Conservation (phyloP, 1,140 invertebrate species). For the Caenorhabditis elegans region DNA sequence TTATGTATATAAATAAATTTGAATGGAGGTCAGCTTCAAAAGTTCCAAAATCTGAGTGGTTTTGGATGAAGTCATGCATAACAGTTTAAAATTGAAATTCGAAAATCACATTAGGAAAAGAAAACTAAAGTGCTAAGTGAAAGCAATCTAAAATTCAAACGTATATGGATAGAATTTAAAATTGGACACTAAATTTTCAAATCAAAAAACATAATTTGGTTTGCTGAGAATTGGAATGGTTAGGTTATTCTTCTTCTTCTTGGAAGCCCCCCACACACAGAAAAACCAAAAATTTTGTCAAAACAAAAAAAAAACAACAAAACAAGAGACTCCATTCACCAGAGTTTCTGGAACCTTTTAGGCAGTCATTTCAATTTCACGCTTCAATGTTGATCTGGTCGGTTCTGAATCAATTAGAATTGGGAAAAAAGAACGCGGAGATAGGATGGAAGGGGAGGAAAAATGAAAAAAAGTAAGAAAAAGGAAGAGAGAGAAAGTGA, state of each 20-base stretch:
- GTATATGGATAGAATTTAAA: too few relatives aligned
- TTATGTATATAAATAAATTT: too few relatives aligned
- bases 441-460: neutral
- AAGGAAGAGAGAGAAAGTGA: neutral
- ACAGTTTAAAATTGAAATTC: too few relatives aligned
- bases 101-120: neutral
- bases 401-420: conserved; percentile 4
- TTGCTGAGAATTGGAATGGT: too few relatives aligned
- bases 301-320: neutral
- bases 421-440: neutral
- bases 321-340: too few relatives aligned
- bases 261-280: neutral
- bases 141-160: neutral
- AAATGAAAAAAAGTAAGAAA: neutral
- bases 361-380: neutral
- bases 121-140: neutral
- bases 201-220: too few relatives aligned
- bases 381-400: neutral
- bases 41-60: too few relatives aligned
- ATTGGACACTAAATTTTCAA: too few relatives aligned
- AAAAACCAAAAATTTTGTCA: neutral
- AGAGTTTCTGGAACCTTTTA: neutral
- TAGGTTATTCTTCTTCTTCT: neutral
- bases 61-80: too few relatives aligned
- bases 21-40: too few relatives aligned